Evolutionary conservation across 2,113 vertebrate species (phyloP).

Genomic region (Recurvirostra avosetta): DNA sequence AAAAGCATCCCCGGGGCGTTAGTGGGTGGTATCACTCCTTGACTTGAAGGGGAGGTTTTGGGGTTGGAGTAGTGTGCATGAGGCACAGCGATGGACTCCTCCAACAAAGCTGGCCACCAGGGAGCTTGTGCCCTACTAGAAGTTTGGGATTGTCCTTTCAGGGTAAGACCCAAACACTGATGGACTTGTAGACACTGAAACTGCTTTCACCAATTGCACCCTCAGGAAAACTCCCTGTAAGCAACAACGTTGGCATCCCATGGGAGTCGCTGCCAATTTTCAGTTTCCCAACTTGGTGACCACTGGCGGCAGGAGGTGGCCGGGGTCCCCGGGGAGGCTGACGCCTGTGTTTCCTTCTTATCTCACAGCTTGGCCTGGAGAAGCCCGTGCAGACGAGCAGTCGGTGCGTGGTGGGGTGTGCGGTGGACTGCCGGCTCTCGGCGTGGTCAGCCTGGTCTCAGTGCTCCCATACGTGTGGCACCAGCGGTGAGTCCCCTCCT

Average conservation of each 20-base stretch:
- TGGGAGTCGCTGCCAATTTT: fast-evolving
- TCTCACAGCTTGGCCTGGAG: slow-evolving; percentile 75
- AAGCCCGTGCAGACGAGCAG: slow-evolving; percentile 72
- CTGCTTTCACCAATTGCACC: fast-evolving
- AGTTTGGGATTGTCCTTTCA: neutral
- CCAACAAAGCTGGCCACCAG: neutral
- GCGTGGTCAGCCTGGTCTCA: slow-evolving; percentile 90
- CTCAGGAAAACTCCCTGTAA: fast-evolving
- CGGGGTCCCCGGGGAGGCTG: neutral
- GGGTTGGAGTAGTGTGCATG: fast-evolving
- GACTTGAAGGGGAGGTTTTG: fast-evolving
- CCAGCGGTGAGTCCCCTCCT: slow-evolving; percentile 76
- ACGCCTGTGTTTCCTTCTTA: neutral
- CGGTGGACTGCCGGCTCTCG: slow-evolving; percentile 87
- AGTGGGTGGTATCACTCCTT: neutral
- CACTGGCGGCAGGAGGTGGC: neutral
- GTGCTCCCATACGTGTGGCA: slow-evolving; percentile 89
- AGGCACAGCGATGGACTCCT: neutral
- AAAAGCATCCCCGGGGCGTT: fast-evolving
- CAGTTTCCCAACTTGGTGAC: neutral
- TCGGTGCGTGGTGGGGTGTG: slow-evolving; percentile 83
- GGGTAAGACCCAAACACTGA: neutral
- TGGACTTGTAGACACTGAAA: neutral
- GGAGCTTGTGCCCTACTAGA: neutral
- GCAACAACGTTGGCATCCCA: fast-evolving